Conservation (phyloP, 2,797 vertebrate species). For the Pampus argenteus region DNA sequence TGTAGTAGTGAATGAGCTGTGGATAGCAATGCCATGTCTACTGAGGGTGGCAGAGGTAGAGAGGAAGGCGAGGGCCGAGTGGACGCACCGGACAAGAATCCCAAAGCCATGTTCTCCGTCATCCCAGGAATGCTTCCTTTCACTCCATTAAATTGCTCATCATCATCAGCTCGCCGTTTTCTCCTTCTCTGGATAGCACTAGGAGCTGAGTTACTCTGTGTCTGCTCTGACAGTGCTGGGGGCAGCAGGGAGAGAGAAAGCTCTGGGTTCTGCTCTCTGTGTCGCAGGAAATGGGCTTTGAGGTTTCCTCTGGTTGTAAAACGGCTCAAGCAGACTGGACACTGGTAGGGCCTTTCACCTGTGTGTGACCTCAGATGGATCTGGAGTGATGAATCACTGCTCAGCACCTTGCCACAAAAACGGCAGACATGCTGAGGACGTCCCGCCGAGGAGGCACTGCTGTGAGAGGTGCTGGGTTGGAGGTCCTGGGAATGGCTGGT, state of each 20-base stretch:
- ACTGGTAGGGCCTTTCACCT: slow-evolving; percentile 94
- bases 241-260: slow-evolving; percentile 93
- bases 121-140: slow-evolving; percentile 81
- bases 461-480: slow-evolving; percentile 75
- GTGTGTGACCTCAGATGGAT: slow-evolving; percentile 95
- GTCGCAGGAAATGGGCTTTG: slow-evolving; percentile 94
- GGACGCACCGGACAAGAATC: slow-evolving; percentile 81
- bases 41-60: slow-evolving; percentile 85
- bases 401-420: slow-evolving; percentile 93
- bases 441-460: slow-evolving; percentile 67
- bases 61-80: slow-evolving; percentile 81
- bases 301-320: slow-evolving; percentile 95
- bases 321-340: slow-evolving; percentile 93
- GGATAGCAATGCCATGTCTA: slow-evolving; percentile 87
- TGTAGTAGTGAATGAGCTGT: slow-evolving; percentile 87
- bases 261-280: slow-evolving; percentile 93
- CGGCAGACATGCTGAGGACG: slow-evolving; percentile 89
- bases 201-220: slow-evolving; percentile 56
- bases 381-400: slow-evolving; percentile 94
- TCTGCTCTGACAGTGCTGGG: slow-evolving; percentile 87
- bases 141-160: slow-evolving; percentile 80
- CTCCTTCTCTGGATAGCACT: slow-evolving; percentile 78
- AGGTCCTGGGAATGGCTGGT: slow-evolving; percentile 80
- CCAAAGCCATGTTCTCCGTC: slow-evolving; percentile 81
- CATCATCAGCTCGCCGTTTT: slow-evolving; percentile 84